Evolutionary conservation across 2,113 vertebrate species (phyloP).

Genomic region (Chionodraco myersi): DNA sequence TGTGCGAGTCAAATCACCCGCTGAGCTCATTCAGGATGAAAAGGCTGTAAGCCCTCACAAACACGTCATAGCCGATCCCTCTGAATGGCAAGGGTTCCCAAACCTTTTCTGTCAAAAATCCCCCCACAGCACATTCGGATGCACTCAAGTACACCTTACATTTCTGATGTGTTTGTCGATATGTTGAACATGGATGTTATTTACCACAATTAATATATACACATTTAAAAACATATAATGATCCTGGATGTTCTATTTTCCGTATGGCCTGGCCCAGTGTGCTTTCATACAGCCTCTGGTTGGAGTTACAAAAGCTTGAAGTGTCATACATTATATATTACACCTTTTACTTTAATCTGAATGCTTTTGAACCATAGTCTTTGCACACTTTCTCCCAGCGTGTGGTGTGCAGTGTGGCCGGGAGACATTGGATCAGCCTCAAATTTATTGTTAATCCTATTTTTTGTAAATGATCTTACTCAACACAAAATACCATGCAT

Average conservation of each 20-base stretch:
- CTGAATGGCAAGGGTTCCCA: neutral
- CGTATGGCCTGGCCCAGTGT: neutral
- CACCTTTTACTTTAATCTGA: neutral
- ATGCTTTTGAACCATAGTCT: neutral
- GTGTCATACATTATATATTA: slow-evolving; percentile 2
- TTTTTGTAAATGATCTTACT: neutral
- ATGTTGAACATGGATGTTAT: neutral
- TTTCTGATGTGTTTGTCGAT: neutral
- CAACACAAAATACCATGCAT: neutral
- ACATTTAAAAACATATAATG: neutral
- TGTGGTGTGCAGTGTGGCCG: neutral
- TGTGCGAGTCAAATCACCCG: slow-evolving; percentile 8
- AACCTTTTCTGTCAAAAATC: neutral
- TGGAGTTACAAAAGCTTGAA: slow-evolving; percentile 2
- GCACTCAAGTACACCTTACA: neutral
- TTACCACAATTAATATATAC: neutral
- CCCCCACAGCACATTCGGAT: neutral
- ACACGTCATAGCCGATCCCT: neutral
- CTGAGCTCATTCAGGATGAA: slow-evolving; percentile 5
- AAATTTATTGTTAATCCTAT: neutral
- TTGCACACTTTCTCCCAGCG: neutral
- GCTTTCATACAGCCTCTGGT: neutral
- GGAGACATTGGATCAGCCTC: neutral
- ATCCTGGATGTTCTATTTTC: neutral
- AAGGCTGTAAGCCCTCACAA: neutral